A percentile compares a stretch with the other conserved stretches of the same genome.
Evolutionary conservation across 1,140 invertebrate species (phyloP).

Genomic region (Eriocheir sinensis): DNA sequence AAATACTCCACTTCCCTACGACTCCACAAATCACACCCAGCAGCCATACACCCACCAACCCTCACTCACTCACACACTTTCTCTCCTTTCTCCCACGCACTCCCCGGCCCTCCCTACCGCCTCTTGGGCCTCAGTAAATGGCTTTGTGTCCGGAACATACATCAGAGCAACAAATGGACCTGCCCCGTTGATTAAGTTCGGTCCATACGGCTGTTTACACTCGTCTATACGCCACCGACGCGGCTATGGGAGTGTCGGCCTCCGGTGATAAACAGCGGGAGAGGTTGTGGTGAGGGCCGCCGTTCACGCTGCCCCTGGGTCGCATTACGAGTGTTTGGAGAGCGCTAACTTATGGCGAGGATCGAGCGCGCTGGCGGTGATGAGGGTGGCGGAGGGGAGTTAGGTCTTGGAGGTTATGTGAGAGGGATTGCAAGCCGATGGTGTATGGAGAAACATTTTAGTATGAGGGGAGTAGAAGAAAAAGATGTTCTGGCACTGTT

Average conservation of each 20-base stretch:
- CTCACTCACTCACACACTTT: background rate
- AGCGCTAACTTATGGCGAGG: constrained; percentile 9
- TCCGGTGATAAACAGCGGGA: background rate
- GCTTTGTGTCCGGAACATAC: constrained; percentile 30
- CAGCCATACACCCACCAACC: background rate
- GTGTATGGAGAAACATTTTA: background rate
- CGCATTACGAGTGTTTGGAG: background rate
- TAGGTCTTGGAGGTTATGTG: background rate
- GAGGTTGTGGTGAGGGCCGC: background rate
- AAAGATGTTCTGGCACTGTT: too few species aligned
- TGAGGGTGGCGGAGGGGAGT: background rate
- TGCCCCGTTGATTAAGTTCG: constrained; percentile 19
- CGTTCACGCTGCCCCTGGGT: background rate
- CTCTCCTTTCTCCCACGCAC: background rate
- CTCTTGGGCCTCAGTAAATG: background rate
- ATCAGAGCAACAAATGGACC: constrained; percentile 44
- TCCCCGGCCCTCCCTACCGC: background rate
- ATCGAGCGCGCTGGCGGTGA: background rate
- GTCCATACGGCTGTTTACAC: constrained; percentile 38
- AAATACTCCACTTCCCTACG: background rate
- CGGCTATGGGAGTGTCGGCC: background rate
- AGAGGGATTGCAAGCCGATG: background rate
- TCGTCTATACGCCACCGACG: background rate
- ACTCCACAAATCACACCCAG: background rate
- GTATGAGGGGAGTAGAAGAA: background rate